Conservation (phyloP, 2,797 vertebrate species). For the Enteromius paludinosus region DNA sequence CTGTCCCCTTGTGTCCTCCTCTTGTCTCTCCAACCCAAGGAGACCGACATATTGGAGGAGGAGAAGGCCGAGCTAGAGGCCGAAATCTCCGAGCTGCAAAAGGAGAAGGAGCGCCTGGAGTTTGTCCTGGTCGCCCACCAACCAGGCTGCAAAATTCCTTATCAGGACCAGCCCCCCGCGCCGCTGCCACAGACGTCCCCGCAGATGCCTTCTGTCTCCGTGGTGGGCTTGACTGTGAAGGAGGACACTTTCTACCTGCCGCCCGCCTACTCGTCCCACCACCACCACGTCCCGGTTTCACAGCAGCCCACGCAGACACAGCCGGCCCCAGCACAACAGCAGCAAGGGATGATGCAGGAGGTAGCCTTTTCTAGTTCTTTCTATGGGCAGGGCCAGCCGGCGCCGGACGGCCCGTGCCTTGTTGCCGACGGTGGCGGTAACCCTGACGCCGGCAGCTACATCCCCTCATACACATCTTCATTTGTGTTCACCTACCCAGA, state of each 20-base stretch:
- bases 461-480: slow-evolving; percentile 97
- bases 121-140: slow-evolving; percentile 95
- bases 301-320: slow-evolving; percentile 70
- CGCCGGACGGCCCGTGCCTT: slow-evolving; percentile 84
- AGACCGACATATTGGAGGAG: slow-evolving; percentile 95
- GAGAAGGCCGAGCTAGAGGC: slow-evolving; percentile 94
- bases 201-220: slow-evolving; percentile 78
- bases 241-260: slow-evolving; percentile 88
- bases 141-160: slow-evolving; percentile 90
- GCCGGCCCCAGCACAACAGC: slow-evolving; percentile 73
- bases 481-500: slow-evolving; percentile 99
- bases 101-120: slow-evolving; percentile 95
- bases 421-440: slow-evolving; percentile 74
- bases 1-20: slow-evolving; percentile 42
- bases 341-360: slow-evolving; percentile 86
- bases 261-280: slow-evolving; percentile 80
- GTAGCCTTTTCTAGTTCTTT: slow-evolving; percentile 95
- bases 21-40: slow-evolving; percentile 73
- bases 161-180: slow-evolving; percentile 72
- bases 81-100: slow-evolving; percentile 94
- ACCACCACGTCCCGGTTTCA: slow-evolving; percentile 55
- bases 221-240: slow-evolving; percentile 85
- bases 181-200: slow-evolving; percentile 70
- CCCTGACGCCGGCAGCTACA: slow-evolving; percentile 81
- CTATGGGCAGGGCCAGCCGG: slow-evolving; percentile 87